Conservation (phyloP, 2,113 vertebrate species). For the Eulemur rufifrons region DNA sequence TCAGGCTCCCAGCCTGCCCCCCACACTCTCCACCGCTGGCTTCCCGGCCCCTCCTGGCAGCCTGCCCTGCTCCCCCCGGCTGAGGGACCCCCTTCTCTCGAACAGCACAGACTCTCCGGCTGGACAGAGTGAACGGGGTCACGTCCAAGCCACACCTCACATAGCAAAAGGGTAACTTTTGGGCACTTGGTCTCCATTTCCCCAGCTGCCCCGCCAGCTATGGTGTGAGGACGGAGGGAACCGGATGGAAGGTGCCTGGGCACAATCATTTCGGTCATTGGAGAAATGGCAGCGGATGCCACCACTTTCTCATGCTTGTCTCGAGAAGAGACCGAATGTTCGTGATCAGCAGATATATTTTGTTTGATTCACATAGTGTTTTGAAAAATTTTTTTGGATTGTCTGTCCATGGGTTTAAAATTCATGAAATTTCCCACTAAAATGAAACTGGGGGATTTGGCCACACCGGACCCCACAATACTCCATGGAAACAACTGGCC, state of each 20-base stretch:
- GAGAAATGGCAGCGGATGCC: rapidly evolving
- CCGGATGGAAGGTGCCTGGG: background rate
- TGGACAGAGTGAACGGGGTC: background rate
- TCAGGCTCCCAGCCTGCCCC: background rate
- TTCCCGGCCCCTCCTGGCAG: background rate
- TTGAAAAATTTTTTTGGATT: background rate
- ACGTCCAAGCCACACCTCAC: background rate
- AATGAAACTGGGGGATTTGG: background rate
- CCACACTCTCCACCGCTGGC: background rate
- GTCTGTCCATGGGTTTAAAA: background rate
- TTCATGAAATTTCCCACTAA: background rate
- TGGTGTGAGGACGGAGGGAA: rapidly evolving
- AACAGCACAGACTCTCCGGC: background rate
- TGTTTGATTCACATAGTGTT: background rate
- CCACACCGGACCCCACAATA: background rate
- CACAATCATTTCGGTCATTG: rapidly evolving
- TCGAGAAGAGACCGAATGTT: too few relatives aligned
- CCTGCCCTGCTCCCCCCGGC: background rate
- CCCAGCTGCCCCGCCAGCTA: background rate
- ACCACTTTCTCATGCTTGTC: background rate
- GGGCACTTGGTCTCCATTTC: too few relatives aligned
- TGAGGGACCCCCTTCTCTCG: background rate
- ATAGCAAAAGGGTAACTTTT: too few relatives aligned
- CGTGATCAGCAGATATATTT: rapidly evolving
- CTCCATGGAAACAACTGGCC: background rate